Evolutionary conservation across 23 tunicate species (phyloP).

Genomic region (Oikopleura dioica): DNA sequence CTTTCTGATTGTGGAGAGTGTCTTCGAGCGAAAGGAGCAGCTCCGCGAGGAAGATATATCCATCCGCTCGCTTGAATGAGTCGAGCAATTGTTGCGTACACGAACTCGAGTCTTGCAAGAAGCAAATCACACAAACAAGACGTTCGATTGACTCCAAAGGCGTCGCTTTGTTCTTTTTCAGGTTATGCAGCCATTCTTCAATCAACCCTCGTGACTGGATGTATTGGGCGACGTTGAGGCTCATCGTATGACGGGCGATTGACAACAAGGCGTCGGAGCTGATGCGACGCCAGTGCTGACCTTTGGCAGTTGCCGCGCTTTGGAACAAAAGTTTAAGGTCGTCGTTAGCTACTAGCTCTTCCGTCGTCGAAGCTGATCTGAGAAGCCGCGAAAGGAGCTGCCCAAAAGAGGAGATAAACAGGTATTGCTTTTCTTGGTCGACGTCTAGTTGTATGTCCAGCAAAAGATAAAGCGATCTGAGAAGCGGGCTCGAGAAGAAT

Average conservation of each 20-base stretch:
- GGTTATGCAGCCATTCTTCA: background rate
- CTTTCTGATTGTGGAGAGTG: background rate
- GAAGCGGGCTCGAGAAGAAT: background rate
- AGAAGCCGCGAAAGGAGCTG: background rate
- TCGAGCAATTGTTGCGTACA: background rate
- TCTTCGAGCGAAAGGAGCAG: background rate
- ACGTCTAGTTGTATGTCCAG: background rate
- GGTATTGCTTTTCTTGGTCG: background rate
- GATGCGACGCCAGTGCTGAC: background rate
- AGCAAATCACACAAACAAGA: background rate
- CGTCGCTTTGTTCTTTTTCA: background rate
- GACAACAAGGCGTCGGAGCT: background rate
- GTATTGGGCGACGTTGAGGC: slow-evolving; percentile 1
- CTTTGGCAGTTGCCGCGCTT: background rate
- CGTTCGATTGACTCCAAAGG: background rate
- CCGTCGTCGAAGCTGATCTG: background rate
- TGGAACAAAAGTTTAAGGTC: background rate
- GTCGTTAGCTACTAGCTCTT: background rate
- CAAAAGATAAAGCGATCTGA: background rate
- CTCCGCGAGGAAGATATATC: background rate
- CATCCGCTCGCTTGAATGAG: background rate
- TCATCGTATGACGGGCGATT: background rate
- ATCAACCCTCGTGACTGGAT: background rate
- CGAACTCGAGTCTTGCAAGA: background rate
- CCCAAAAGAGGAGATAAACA: background rate